Evolutionary conservation across 2,113 vertebrate species (phyloP).

Genomic region (Chlorocebus sabaeus): DNA sequence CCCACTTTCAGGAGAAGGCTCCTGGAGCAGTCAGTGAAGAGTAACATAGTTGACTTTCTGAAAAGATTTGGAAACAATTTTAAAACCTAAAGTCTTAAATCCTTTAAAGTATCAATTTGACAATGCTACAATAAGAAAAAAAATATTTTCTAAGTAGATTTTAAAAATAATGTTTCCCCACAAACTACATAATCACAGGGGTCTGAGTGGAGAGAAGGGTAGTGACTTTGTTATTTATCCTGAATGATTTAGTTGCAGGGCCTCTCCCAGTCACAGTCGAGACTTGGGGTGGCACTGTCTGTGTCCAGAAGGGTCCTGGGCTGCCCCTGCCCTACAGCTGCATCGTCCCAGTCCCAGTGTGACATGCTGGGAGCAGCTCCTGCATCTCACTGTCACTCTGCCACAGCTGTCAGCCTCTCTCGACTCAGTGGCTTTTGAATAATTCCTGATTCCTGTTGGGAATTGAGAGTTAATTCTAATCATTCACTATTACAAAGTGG

Average conservation of each 20-base stretch:
- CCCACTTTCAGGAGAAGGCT: background rate
- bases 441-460: background rate
- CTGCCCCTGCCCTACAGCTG: background rate
- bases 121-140: background rate
- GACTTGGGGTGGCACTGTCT: background rate
- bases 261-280: background rate
- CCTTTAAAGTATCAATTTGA: background rate
- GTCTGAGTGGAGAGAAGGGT: background rate
- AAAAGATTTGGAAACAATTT: background rate
- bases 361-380: background rate
- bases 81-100: background rate
- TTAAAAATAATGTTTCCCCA: background rate
- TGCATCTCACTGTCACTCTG: background rate
- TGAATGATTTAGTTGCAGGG: background rate
- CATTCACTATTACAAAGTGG: background rate
- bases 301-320: background rate
- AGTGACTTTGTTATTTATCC: background rate
- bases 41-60: background rate
- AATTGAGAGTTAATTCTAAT: background rate
- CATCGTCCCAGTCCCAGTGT: constrained; percentile 21
- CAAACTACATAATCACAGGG: background rate
- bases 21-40: background rate
- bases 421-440: background rate
- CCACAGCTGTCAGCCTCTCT: background rate
- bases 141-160: background rate